Base-by-base conservation (phyloP, 64 coral and sea anemone genomes). In the Montipora cactus region DNA sequence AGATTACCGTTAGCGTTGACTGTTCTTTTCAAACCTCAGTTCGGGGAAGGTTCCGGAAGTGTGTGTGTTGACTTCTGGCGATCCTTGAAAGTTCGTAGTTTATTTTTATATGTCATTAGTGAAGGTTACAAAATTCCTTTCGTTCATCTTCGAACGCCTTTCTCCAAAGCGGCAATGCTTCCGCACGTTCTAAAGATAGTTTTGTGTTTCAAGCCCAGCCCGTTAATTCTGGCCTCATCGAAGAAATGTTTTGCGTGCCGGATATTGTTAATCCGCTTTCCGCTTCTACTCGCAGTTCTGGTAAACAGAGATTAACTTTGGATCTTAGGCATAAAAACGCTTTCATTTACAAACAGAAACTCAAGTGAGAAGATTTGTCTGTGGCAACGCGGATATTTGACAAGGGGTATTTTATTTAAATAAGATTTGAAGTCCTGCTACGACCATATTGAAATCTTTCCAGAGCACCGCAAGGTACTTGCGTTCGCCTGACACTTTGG, bases 381-480 rank as follows among this genome's bases (percentile, higher is more conserved):
- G 47, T 79, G 16, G 15, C 77, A 5, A 79, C 77, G 4, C 9
- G 52, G 47, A 52, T 79, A 79, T 79, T 79, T 52, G 48, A 79
- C 19, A n/a, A 20, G 4, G n/a, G 25, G 4, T 47, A 7, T 64
- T 67, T 53, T 79, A 49, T 77, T 77, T 4, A 77, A 77, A 22
- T 91, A 72, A 22, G 89, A 91, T 67, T 19, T 83, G 5, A 92
- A 92, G 28, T 69, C 64, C 16, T 28, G 85, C 23, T 88, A 88
- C 5, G 47, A 74, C 14, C 85, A 74, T 75, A 74, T 88, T 16
- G 25, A 69, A 47, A 69, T 72, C 22, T 88, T 71, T 53, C 85
- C 68, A 3, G 59, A 84, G 4, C 23, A 84, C 25, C 81, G 59
- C 19, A 5, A 58, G 19, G 64, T 59, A 7, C 37, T 87, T 59